Conservation (phyloP, 2,888 invertebrate species). For the Diaperis boleti region DNA sequence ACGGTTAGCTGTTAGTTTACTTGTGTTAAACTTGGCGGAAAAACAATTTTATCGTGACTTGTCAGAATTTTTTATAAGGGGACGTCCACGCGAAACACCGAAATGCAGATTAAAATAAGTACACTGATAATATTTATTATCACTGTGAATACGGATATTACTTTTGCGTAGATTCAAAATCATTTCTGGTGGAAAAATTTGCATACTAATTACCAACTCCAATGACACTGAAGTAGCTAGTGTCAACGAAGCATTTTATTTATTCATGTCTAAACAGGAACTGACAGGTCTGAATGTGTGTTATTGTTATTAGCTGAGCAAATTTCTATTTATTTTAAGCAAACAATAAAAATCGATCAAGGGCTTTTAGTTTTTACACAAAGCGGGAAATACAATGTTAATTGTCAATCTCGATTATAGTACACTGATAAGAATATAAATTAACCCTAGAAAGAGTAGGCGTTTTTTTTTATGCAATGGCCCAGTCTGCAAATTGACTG, state of each 20-base stretch:
- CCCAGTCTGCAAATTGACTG: too few relatives aligned
- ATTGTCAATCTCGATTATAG: too few relatives aligned
- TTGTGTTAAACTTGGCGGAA: slow-evolving; percentile 22
- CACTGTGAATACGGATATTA: neutral
- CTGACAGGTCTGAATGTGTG: neutral
- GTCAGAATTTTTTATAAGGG: slow-evolving; percentile 25
- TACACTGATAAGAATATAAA: too few relatives aligned
- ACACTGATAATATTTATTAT: slow-evolving; percentile 8
- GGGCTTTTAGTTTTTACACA: neutral
- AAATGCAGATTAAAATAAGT: too few relatives aligned
- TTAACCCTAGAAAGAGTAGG: too few relatives aligned
- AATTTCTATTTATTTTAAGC: neutral
- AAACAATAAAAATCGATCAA: neutral
- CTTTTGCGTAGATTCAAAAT: neutral
- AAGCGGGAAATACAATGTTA: neutral
- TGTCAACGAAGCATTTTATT: neutral
- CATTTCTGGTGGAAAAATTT: neutral
- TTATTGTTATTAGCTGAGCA: neutral
- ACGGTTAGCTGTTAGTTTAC: neutral
- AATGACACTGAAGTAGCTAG: neutral
- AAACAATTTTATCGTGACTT: slow-evolving; percentile 34
- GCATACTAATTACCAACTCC: neutral
- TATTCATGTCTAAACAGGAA: neutral
- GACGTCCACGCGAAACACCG: slow-evolving; percentile 30
- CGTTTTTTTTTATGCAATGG: too few relatives aligned